Base-by-base conservation (phyloP, 2,113 vertebrate species). In the Seriola rivoliana region DNA sequence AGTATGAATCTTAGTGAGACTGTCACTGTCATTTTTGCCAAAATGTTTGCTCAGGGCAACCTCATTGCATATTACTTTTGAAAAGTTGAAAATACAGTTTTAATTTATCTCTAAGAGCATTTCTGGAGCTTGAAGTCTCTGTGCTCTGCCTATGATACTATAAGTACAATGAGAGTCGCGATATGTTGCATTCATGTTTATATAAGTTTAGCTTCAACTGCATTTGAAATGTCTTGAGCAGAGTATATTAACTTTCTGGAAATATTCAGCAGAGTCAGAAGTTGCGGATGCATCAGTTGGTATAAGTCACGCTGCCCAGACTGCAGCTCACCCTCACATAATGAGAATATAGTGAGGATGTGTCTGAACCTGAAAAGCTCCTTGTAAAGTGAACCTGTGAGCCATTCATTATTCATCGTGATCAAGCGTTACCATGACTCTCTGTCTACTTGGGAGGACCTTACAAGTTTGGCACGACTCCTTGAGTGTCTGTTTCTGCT, bases 301-400 rank as follows among this genome's bases (percentile, higher is more conserved):
- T 87, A 64, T 70, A 82, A 71, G 82, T 83, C 77, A 57, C 82
- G 36, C 60, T 55, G 48, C 55, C 71, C 21, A 64, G 50, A 79
- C 66, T 80, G 50, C 63, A 60, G 71, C 75, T 89, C 80, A 83
- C 71, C 72, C 81, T 65, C 25, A 36, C 66, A 89, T 88, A 91
- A 91, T 72, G 77, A 85, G 80, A 85, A 85, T 86, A 80, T 80
- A 80, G 69, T 78, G 71, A 86, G 83, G 85, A 86, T 91, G 85
- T 88, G 76, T 73, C 71, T 85, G 83, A 79, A 85, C 88, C 80
- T 92, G 92, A 93, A 93, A 90, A 87, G 93, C 88, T 94, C 85
- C 88, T 85, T 91, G 95, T 94, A 94, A 95, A 92, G 86, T 93
- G 92, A 94, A 90, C 93, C 91, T 89, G 84, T 85, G 81, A 79